Conservation (phyloP, 1,140 invertebrate species). For the Drosophila baimaii region DNA sequence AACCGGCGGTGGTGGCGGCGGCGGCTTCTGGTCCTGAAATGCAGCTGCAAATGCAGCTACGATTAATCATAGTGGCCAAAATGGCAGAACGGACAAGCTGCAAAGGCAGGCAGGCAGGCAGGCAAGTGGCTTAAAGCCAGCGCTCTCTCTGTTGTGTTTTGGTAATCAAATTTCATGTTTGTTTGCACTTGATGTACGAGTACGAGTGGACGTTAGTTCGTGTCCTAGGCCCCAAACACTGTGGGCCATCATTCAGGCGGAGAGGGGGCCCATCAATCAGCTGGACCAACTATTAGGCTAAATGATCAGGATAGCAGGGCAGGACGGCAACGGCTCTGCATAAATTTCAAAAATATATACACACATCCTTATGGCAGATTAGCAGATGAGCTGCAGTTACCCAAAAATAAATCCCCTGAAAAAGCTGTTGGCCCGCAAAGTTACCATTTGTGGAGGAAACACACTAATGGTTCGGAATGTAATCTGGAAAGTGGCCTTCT, state of each 20-base stretch:
- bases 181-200: constrained; percentile 57
- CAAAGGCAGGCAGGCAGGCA: too few species aligned
- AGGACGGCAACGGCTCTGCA: constrained; percentile 12
- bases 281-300: constrained; percentile 55
- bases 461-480: not conserved
- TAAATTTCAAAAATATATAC: constrained; percentile 41
- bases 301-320: not conserved
- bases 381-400: constrained; percentile 7
- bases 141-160: constrained; percentile 26
- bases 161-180: constrained; percentile 66
- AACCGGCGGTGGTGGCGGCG: not conserved
- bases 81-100: not conserved
- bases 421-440: not conserved
- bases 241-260: constrained; percentile 46
- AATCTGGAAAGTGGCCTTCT: not conserved
- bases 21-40: constrained; percentile 17
- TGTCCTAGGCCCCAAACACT: constrained; percentile 19
- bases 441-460: not conserved
- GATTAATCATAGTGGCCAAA: constrained; percentile 32
- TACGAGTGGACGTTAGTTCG: constrained; percentile 6
- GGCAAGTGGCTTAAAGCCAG: constrained; percentile 14
- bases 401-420: not conserved
- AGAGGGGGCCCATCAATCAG: constrained; percentile 58
- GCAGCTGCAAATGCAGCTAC: constrained; percentile 40
- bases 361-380: constrained; percentile 5